A percentile compares a stretch with the other conserved stretches of the same genome.
These are phyloP conservation scores for Acanthochromis polyacanthus DNA, from an alignment of 2,113 vertebrate species.

Conservation along the genomic window DNA sequence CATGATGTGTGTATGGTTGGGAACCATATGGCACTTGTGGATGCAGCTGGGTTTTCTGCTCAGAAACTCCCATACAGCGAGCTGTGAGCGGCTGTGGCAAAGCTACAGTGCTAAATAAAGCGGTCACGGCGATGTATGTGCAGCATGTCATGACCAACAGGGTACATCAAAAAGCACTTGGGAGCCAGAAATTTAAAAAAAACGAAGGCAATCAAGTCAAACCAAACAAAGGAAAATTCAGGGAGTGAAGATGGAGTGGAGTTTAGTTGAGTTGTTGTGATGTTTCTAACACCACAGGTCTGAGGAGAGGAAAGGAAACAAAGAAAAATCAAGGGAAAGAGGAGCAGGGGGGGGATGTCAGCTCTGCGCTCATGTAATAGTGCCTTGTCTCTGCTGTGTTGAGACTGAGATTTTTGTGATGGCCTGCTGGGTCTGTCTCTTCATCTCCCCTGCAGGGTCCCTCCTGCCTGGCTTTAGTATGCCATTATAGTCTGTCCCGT, in stretches of 20 bases:
- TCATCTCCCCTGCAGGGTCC: constrained; percentile 43
- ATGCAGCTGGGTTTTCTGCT: constrained; percentile 55
- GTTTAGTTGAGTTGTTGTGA: constrained; percentile 21
- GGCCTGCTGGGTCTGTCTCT: constrained; percentile 64
- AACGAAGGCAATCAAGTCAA: constrained; percentile 51
- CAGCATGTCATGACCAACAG: constrained; percentile 38
- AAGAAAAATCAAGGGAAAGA: constrained; percentile 32
- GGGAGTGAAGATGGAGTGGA: constrained; percentile 59
- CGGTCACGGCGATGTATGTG: constrained; percentile 27
- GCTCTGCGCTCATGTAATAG: constrained; percentile 56
- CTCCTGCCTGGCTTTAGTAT: constrained; percentile 47
- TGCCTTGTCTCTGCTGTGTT: constrained; percentile 56
- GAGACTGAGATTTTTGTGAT: constrained; percentile 66
- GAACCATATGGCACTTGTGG: constrained; percentile 65
- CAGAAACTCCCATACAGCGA: constrained; percentile 32
- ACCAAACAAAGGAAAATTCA: constrained; percentile 49
- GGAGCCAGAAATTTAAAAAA: constrained; percentile 23
- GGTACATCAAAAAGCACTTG: neutral
- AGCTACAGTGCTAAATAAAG: constrained; percentile 60
- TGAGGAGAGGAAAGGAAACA: constrained; percentile 36
- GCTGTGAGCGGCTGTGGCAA: constrained; percentile 35
- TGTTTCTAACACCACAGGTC: constrained; percentile 46
- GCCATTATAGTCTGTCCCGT: constrained; percentile 48
- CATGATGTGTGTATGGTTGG: constrained; percentile 31
- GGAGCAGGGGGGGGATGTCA: constrained; percentile 41